phyloP scores from a whole-genome alignment of 2,113 vertebrate species.

The Paedocypris sp. region DNA sequence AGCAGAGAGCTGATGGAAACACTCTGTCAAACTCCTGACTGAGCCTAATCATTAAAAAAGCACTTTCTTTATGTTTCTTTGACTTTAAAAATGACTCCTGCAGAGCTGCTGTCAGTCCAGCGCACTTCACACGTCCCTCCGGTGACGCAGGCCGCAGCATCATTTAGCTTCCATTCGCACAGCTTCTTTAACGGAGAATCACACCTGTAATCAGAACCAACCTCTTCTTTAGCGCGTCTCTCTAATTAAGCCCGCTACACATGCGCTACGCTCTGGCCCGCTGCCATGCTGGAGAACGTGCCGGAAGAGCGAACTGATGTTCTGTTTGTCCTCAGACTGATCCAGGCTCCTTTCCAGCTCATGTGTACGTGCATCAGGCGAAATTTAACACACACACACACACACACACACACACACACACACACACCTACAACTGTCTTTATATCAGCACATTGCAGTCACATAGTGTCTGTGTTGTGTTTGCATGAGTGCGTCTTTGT shows the following conservation, averaged over 20 bases:
- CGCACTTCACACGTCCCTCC: too few relatives aligned
- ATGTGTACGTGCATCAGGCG: neutral
- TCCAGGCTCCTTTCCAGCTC: neutral
- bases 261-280: neutral
- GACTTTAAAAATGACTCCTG: too few relatives aligned
- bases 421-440: neutral
- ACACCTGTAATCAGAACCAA: constrained; percentile 1
- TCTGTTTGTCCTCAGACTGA: neutral
- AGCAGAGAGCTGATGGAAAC: too few relatives aligned
- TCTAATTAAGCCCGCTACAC: neutral
- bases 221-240: neutral
- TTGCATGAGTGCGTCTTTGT: neutral
- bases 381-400: neutral
- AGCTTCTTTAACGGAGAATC: neutral
- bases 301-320: constrained; percentile 10
- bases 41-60: too few relatives aligned
- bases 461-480: neutral
- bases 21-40: too few relatives aligned
- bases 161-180: neutral
- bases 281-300: neutral
- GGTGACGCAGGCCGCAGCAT: neutral
- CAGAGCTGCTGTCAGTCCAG: too few relatives aligned
- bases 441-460: neutral
- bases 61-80: too few relatives aligned
- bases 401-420: neutral